Percentiles rank a stretch among this genome's conserved stretches.
Conservation (phyloP, 2,888 invertebrate species). For the Eilema caniola region DNA sequence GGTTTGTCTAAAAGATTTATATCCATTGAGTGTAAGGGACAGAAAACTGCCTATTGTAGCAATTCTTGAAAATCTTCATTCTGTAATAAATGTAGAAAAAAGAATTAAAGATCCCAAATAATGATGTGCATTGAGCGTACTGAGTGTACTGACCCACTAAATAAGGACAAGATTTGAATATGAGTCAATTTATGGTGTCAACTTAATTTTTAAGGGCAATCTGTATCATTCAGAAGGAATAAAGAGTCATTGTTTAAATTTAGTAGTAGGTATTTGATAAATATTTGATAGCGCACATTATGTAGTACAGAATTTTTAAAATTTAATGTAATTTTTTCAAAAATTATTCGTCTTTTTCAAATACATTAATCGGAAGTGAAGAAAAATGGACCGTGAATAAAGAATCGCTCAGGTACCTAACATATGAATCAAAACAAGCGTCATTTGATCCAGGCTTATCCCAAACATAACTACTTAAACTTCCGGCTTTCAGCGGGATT, state of each 20-base stretch:
- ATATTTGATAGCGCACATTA: too few species aligned
- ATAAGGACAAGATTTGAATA: background rate
- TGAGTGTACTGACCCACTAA: background rate
- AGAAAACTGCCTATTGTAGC: background rate
- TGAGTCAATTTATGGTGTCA: background rate
- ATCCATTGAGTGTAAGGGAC: background rate
- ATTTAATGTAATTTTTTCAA: too few species aligned
- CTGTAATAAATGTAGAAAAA: background rate
- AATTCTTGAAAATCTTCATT: background rate
- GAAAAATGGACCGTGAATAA: too few species aligned
- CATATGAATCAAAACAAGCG: background rate
- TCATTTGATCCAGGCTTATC: conserved; percentile 5
- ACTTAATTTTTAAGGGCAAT: too few species aligned
- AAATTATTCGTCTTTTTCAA: too few species aligned
- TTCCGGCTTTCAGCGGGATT: conserved; percentile 2
- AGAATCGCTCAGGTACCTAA: background rate
- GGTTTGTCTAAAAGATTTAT: background rate
- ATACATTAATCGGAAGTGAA: background rate
- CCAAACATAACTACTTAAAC: conserved; percentile 13
- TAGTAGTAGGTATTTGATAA: too few species aligned
- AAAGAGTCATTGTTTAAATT: too few species aligned
- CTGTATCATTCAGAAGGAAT: too few species aligned
- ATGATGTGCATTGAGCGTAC: too few species aligned
- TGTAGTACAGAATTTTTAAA: too few species aligned
- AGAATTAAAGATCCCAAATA: background rate